These are phyloP conservation scores for Andrena cerasifolii DNA, from an alignment of 1,140 invertebrate genomes.

Conservation along the genomic window DNA sequence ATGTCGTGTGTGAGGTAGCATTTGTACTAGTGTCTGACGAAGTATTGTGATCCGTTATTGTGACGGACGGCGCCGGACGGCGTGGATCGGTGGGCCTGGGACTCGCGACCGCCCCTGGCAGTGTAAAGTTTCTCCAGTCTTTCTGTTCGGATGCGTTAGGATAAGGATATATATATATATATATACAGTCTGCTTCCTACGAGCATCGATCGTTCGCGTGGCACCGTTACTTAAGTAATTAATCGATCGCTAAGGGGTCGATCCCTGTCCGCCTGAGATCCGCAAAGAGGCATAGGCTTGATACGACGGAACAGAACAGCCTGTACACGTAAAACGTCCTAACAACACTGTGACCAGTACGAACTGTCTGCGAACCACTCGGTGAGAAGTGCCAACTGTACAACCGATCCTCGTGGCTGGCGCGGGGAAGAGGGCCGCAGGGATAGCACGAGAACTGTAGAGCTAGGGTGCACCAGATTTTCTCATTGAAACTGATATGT, in stretches of 20 bases:
- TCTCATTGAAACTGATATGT: constrained; percentile 40
- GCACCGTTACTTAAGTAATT: background rate
- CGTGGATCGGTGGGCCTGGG: constrained; percentile 24
- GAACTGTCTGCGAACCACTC: constrained; percentile 26
- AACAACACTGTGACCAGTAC: constrained; percentile 28
- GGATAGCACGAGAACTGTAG: background rate
- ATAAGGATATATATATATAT: background rate
- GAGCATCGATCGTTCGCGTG: background rate
- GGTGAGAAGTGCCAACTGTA: constrained; percentile 27
- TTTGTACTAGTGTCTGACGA: constrained; percentile 79
- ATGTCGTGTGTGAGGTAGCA: constrained; percentile 80
- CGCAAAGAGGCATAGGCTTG: too few relatives aligned
- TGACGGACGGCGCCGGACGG: constrained; percentile 20
- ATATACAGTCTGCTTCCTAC: background rate
- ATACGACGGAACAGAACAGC: background rate
- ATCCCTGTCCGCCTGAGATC: too few relatives aligned
- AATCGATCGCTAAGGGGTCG: too few relatives aligned
- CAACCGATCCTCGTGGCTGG: background rate
- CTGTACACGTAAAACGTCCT: background rate
- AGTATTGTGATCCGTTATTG: constrained; percentile 70
- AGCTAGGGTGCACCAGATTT: background rate
- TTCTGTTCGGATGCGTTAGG: background rate
- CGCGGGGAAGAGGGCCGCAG: background rate
- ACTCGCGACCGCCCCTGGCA: constrained; percentile 46
- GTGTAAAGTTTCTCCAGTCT: constrained; percentile 47